A percentile compares a stretch with the other conserved stretches of the same genome.
Conservation (phyloP, 92 coral and sea anemone species). For the Ricordea florida region DNA sequence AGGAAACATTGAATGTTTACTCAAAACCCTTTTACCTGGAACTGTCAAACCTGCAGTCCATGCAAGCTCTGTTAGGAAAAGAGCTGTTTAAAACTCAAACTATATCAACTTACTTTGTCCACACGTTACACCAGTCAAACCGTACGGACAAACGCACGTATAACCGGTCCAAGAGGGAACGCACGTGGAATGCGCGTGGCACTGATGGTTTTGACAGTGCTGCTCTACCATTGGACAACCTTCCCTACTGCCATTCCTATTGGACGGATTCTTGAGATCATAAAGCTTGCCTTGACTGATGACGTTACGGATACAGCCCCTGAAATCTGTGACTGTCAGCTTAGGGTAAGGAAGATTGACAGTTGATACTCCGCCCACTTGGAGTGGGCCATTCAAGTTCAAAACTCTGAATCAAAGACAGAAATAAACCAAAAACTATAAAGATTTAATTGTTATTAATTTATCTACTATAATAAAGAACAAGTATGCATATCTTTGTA, state of each 20-base stretch:
- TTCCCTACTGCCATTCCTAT: constrained; percentile 63
- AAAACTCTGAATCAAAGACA: constrained; percentile 52
- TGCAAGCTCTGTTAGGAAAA: too few relatives aligned
- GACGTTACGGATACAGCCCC: constrained; percentile 92
- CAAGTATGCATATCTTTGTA: too few relatives aligned
- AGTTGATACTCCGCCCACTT: constrained; percentile 82
- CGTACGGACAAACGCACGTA: constrained; percentile 77
- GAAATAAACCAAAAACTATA: not conserved
- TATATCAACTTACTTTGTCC: constrained; percentile 50
- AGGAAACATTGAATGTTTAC: too few relatives aligned
- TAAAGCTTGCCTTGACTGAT: constrained; percentile 69
- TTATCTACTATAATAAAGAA: too few relatives aligned
- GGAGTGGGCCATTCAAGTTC: constrained; percentile 80
- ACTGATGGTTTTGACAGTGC: constrained; percentile 72
- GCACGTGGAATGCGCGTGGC: constrained; percentile 72
- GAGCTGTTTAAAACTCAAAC: not conserved
- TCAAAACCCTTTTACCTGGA: too few relatives aligned
- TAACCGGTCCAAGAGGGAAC: constrained; percentile 81
- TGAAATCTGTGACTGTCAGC: constrained; percentile 56
- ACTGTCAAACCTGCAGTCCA: too few relatives aligned
- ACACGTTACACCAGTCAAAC: constrained; percentile 56
- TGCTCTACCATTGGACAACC: constrained; percentile 89
- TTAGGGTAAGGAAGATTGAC: constrained; percentile 67
- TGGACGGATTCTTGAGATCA: constrained; percentile 76
- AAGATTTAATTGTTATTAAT: too few relatives aligned